Percentiles rank a stretch among this genome's conserved stretches.
phyloP scores from a whole-genome alignment of 1,140 invertebrate genomes.

The Ctenoplectra terminalis region DNA sequence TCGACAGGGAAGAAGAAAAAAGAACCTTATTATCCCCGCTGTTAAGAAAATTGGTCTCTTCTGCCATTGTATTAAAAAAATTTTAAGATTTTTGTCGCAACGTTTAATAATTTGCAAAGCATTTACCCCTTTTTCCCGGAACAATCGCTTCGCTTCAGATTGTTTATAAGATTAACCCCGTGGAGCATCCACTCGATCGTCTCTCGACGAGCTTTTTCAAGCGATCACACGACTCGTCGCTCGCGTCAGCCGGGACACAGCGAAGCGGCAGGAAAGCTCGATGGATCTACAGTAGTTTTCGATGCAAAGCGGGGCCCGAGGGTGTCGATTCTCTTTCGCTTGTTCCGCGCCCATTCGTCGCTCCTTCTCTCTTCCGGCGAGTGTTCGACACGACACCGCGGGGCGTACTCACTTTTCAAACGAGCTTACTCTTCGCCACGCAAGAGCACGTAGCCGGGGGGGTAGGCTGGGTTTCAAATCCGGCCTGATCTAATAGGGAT shows the following conservation, averaged over 20 bases:
- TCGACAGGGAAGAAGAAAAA: too few species aligned
- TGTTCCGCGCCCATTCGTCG: not conserved
- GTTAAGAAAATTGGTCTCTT: too few species aligned
- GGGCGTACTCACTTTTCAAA: constrained; percentile 75
- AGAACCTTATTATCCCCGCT: too few species aligned
- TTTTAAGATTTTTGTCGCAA: too few species aligned
- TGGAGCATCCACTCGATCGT: constrained; percentile 7
- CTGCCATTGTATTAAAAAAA: too few species aligned
- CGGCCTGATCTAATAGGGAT: constrained; percentile 77
- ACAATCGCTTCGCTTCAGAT: not conserved
- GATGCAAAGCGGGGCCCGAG: constrained; percentile 53
- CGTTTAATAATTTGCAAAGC: too few species aligned
- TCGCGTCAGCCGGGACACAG: not conserved
- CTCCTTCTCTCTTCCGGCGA: constrained; percentile 54
- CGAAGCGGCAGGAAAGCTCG: constrained; percentile 38
- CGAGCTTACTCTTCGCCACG: constrained; percentile 75
- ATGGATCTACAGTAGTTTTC: constrained; percentile 58
- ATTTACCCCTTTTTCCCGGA: too few species aligned
- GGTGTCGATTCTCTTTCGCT: constrained; percentile 43
- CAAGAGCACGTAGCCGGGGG: constrained; percentile 66
- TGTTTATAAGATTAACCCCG: constrained; percentile 3
- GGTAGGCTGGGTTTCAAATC: constrained; percentile 69
- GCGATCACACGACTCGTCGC: constrained; percentile 40
- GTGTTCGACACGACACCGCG: constrained; percentile 66
- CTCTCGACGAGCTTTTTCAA: constrained; percentile 9